phyloP scores from a whole-genome alignment of 2,797 vertebrate genomes.

The Choloepus didactylus region DNA sequence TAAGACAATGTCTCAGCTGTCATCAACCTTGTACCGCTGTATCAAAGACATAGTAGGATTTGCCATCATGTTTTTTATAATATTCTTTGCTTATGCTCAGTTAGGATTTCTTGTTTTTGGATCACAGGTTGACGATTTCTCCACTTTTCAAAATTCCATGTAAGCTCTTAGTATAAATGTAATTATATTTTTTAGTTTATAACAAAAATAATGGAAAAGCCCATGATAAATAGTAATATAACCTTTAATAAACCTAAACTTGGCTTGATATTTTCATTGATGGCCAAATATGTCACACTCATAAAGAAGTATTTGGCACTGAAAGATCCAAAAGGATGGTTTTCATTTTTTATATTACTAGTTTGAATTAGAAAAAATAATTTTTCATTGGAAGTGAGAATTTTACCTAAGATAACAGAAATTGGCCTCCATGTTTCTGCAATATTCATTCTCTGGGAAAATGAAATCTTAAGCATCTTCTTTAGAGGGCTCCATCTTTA shows the following conservation, averaged over 20 bases:
- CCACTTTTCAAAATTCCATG: conserved; percentile 88
- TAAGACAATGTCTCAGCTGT: conserved; percentile 88
- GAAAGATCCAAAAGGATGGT: conserved; percentile 9
- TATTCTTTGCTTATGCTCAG: conserved; percentile 89
- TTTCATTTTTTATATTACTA: conserved; percentile 9
- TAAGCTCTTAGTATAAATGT: conserved; percentile 79
- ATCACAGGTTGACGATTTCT: conserved; percentile 87
- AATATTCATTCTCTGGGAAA: background rate
- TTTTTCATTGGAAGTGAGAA: conserved; percentile 31
- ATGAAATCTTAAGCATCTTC: conserved; percentile 28
- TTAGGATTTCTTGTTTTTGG: conserved; percentile 88
- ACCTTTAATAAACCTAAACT: conserved; percentile 41
- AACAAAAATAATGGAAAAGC: conserved; percentile 24
- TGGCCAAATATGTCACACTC: background rate
- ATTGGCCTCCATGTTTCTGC: background rate
- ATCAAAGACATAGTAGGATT: conserved; percentile 88
- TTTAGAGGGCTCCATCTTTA: background rate
- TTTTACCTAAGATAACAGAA: conserved; percentile 41
- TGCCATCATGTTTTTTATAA: conserved; percentile 89
- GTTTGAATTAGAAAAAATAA: conserved; percentile 58
- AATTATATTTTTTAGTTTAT: conserved; percentile 49
- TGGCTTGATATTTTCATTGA: conserved; percentile 52
- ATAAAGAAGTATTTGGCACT: background rate
- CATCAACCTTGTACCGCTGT: conserved; percentile 88
- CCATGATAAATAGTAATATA: conserved; percentile 19